These are phyloP conservation scores for Diprion similis DNA, from an alignment of 1,140 invertebrate species.

Conservation along the genomic window DNA sequence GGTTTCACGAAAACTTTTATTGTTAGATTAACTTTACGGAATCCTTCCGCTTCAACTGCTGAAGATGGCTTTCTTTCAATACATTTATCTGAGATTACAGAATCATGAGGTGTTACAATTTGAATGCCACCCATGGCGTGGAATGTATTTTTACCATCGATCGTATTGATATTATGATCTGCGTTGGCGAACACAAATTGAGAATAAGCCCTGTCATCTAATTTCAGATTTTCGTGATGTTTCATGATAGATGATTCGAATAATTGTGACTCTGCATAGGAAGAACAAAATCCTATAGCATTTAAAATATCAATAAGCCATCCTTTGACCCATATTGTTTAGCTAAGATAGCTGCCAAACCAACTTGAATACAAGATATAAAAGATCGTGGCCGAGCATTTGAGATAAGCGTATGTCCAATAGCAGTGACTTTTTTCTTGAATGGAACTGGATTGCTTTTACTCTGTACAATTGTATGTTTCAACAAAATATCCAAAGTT, in stretches of 20 bases:
- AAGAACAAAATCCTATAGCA: slow-evolving; percentile 30
- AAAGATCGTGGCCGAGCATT: slow-evolving; percentile 34
- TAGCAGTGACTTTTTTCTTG: slow-evolving; percentile 16
- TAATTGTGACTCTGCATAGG: slow-evolving; percentile 26
- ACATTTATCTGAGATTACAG: neutral
- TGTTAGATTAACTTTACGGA: too few relatives aligned
- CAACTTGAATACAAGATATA: slow-evolving; percentile 29
- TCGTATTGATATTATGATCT: slow-evolving; percentile 30
- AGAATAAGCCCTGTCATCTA: slow-evolving; percentile 11
- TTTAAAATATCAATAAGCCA: slow-evolving; percentile 28
- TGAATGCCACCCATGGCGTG: slow-evolving; percentile 31
- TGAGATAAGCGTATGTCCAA: slow-evolving; percentile 34
- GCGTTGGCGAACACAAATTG: slow-evolving; percentile 38
- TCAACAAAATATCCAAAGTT: slow-evolving; percentile 16
- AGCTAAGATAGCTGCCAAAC: slow-evolving; percentile 24
- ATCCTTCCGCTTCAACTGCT: neutral
- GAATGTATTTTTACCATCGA: slow-evolving; percentile 35
- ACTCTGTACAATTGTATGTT: slow-evolving; percentile 16
- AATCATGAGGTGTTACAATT: slow-evolving; percentile 21
- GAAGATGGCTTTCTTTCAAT: slow-evolving; percentile 9
- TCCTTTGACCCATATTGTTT: slow-evolving; percentile 28
- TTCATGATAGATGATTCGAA: slow-evolving; percentile 23
- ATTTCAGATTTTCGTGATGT: slow-evolving; percentile 8
- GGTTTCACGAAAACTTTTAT: neutral
- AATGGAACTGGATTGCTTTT: slow-evolving; percentile 13